phyloP scores from a whole-genome alignment of 2,888 invertebrate genomes.

The Euzophera pinguis region DNA sequence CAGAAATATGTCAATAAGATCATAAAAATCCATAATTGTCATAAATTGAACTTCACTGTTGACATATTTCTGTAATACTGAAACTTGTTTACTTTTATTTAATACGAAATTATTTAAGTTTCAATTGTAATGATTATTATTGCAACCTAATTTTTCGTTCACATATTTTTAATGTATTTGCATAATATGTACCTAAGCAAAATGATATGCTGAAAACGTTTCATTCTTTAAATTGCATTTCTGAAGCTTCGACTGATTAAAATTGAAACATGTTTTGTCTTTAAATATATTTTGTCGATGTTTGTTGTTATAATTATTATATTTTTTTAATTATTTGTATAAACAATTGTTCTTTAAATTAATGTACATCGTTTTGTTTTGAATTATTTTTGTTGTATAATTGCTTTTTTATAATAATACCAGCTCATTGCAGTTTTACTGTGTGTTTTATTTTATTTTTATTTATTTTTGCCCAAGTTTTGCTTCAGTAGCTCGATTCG shows the following conservation, averaged over 20 bases:
- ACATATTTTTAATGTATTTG: constrained; percentile 53
- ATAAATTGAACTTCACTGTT: constrained; percentile 41
- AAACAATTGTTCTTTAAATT: constrained; percentile 87
- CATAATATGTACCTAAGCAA: constrained; percentile 67
- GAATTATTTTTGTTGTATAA: constrained; percentile 87
- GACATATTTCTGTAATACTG: not conserved
- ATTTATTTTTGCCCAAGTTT: constrained; percentile 66
- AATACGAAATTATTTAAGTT: constrained; percentile 57
- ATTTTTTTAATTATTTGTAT: constrained; percentile 84
- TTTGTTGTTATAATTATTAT: constrained; percentile 82
- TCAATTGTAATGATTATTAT: constrained; percentile 45
- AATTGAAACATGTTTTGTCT: constrained; percentile 78
- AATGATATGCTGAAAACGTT: constrained; percentile 55
- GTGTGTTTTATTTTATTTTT: constrained; percentile 81
- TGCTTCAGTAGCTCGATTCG: constrained; percentile 47
- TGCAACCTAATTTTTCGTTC: constrained; percentile 31
- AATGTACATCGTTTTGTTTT: constrained; percentile 89
- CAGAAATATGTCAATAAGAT: constrained; percentile 5
- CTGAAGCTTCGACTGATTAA: constrained; percentile 75
- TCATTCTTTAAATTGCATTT: constrained; percentile 78
- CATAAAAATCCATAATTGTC: constrained; percentile 19
- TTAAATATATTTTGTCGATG: constrained; percentile 80
- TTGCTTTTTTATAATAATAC: constrained; percentile 87
- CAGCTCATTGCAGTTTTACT: constrained; percentile 85
- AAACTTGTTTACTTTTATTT: constrained; percentile 40